These are phyloP conservation scores for Mus spicilegus DNA, from an alignment of 2,113 vertebrate genomes.

Conservation along the genomic window DNA sequence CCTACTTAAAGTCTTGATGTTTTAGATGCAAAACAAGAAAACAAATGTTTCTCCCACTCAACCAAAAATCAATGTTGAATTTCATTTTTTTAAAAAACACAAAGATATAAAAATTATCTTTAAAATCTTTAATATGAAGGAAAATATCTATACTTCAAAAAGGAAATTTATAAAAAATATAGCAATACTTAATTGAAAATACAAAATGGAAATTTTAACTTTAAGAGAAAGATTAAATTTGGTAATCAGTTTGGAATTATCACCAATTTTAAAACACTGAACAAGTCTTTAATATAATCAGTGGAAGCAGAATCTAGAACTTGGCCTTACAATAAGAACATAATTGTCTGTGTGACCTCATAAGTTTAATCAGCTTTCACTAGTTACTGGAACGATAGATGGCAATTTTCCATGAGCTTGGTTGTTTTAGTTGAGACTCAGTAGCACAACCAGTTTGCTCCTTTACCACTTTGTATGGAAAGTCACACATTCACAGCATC, in stretches of 20 bases:
- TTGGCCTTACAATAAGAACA: neutral
- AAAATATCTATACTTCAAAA: neutral
- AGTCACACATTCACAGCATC: neutral
- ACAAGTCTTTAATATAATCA: neutral
- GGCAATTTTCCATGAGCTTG: constrained; percentile 31
- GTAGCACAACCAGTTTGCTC: neutral
- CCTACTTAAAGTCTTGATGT: neutral
- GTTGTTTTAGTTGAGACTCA: neutral
- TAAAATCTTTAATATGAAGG: constrained; percentile 12
- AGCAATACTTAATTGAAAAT: neutral
- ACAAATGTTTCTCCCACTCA: neutral
- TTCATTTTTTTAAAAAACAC: neutral
- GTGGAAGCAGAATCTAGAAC: constrained; percentile 16
- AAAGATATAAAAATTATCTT: neutral
- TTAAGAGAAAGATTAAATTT: neutral
- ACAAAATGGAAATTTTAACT: constrained; percentile 9
- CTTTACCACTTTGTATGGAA: constrained; percentile 24
- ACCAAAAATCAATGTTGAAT: constrained; percentile 19
- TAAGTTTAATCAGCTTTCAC: neutral
- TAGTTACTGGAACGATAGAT: neutral
- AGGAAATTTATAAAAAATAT: constrained; percentile 2
- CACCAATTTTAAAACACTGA: neutral
- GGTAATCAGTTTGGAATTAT: constrained; percentile 28
- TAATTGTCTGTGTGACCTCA: neutral
- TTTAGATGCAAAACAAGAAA: neutral